Conservation (phyloP, 2,113 vertebrate genomes). For the Rallus limicola region DNA sequence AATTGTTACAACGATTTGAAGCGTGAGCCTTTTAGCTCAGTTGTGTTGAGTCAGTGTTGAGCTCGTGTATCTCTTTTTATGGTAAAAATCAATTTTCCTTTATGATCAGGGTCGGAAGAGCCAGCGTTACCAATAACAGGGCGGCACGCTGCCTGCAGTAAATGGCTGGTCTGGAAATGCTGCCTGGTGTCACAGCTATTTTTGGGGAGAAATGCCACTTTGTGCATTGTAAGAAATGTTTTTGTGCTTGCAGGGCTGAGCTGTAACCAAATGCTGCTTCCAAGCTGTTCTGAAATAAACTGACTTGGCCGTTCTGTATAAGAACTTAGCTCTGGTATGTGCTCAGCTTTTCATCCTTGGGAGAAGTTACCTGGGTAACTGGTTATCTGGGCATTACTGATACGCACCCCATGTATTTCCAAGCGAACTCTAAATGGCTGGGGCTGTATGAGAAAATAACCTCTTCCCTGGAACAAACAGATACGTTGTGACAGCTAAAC, state of each 20-base stretch:
- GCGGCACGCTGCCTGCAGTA: neutral
- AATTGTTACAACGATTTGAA: neutral
- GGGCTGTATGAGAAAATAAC: neutral
- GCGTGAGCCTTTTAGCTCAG: neutral
- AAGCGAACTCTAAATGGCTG: neutral
- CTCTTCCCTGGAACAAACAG: too few relatives aligned
- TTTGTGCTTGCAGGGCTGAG: neutral
- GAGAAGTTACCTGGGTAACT: neutral
- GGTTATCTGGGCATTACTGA: fast-evolving
- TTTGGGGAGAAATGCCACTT: neutral
- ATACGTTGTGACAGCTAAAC: neutral
- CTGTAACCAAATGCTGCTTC: neutral
- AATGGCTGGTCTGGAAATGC: neutral
- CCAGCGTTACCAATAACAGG: neutral
- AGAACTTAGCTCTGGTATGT: fast-evolving
- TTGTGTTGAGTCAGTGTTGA: neutral
- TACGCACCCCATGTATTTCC: fast-evolving
- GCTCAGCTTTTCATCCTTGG: neutral
- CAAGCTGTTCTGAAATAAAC: neutral
- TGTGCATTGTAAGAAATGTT: neutral
- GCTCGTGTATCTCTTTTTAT: neutral
- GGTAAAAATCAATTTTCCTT: neutral
- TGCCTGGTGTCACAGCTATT: neutral
- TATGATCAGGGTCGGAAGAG: neutral
- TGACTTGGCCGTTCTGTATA: neutral